A percentile compares a stretch with the other conserved stretches of the same genome.
These are phyloP conservation scores for Himalopsyche kuldschensis DNA, from an alignment of 2,888 invertebrate species.

Conservation along the genomic window DNA sequence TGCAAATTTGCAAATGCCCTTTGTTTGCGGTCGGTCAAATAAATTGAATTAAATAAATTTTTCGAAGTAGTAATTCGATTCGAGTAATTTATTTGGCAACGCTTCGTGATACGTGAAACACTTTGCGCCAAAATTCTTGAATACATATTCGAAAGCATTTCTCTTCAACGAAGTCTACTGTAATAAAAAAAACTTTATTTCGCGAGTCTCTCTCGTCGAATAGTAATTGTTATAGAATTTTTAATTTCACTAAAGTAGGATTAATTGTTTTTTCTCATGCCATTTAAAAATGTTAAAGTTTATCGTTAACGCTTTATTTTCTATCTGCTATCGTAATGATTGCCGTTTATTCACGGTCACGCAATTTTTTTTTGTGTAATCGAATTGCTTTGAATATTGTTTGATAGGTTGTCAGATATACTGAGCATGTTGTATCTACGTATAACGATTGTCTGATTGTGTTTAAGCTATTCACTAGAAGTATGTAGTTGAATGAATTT, in stretches of 20 bases:
- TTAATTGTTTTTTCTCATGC: too few relatives aligned
- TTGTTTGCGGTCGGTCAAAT: not conserved
- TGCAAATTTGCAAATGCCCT: not conserved
- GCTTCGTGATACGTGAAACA: conserved; percentile 1
- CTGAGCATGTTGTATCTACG: not conserved
- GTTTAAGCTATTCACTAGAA: not conserved
- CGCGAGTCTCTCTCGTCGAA: too few relatives aligned
- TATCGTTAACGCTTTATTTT: too few relatives aligned
- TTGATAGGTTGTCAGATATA: not conserved
- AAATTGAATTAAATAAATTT: not conserved
- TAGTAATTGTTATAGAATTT: too few relatives aligned
- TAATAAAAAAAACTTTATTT: too few relatives aligned
- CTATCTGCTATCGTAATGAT: too few relatives aligned
- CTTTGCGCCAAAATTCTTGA: not conserved
- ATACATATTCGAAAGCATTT: not conserved
- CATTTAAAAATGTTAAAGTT: too few relatives aligned
- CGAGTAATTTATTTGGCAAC: not conserved
- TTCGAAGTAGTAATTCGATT: not conserved
- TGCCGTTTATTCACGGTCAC: too few relatives aligned
- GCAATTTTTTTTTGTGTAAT: not conserved
- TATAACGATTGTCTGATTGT: not conserved
- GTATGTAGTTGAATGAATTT: not conserved
- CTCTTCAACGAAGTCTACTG: not conserved
- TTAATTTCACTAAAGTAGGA: too few relatives aligned
- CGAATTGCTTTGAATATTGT: not conserved